Evolutionary conservation across 37 sponge, comb jelly and placozoan genomes (phyloP).

Genomic region (Oscarella lobularis): DNA sequence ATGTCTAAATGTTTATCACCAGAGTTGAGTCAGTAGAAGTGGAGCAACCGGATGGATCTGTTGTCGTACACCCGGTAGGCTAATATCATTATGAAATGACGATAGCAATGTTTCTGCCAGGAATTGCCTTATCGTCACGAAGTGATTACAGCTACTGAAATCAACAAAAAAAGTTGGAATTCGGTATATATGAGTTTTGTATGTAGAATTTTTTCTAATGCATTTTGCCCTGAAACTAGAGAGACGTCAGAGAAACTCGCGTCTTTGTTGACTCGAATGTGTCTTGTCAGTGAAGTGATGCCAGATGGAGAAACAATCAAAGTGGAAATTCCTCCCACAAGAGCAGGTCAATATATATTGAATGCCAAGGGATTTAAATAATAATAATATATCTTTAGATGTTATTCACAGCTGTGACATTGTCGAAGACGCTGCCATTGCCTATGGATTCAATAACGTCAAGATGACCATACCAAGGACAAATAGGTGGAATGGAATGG

Average conservation of each 20-base stretch:
- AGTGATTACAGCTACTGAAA: constrained; percentile 22
- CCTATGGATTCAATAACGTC: constrained; percentile 91
- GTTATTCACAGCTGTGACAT: constrained; percentile 89
- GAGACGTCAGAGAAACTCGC: constrained; percentile 45
- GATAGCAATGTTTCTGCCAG: no score
- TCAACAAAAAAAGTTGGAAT: constrained; percentile 64
- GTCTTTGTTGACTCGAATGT: constrained; percentile 71
- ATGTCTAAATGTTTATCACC: no score
- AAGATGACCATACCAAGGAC: constrained; percentile 59
- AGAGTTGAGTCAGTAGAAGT: no score
- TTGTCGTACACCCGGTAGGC: no score
- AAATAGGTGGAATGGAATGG: no score
- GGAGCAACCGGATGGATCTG: no score
- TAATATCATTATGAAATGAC: no score
- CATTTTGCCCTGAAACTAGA: no score
- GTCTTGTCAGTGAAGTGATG: constrained; percentile 44
- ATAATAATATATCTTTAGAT: no score
- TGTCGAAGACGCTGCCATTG: constrained; percentile 91
- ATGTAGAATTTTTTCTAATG: no score
- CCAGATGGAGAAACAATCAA: constrained; percentile 24
- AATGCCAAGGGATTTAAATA: no score
- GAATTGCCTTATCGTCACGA: constrained; percentile 2
- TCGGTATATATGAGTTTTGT: constrained; percentile 1
- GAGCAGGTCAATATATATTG: constrained; percentile 62
- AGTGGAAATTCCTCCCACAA: constrained; percentile 62